phyloP scores from a whole-genome alignment of 2,797 vertebrate genomes.

The Crypturellus tataupa region DNA sequence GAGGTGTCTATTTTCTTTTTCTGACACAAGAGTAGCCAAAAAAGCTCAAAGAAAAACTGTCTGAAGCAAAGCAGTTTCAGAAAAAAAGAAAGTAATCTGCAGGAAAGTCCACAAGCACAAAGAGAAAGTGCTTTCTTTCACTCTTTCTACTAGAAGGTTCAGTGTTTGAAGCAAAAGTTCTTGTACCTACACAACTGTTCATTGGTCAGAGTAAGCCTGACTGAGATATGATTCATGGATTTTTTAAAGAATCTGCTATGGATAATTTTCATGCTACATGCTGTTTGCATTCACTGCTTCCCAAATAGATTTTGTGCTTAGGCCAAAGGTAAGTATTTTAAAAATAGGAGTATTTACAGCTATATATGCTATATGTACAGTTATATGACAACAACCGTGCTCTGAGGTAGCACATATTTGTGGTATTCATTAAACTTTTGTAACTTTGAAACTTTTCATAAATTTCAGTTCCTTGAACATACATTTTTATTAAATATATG shows the following conservation, averaged over 20 bases:
- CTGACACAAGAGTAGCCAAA: neutral
- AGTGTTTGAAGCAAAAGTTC: neutral
- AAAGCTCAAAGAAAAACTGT: neutral
- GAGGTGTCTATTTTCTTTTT: neutral
- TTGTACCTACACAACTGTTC: neutral
- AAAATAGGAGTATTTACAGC: neutral
- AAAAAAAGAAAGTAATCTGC: neutral
- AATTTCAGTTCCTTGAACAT: neutral
- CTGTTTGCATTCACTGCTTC: neutral
- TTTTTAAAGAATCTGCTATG: neutral
- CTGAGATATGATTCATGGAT: fast-evolving
- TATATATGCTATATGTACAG: no score
- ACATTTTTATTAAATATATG: no score
- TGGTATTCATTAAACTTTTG: neutral
- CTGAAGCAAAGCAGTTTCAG: neutral
- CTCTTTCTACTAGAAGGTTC: neutral
- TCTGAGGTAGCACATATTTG: neutral
- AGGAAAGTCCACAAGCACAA: neutral
- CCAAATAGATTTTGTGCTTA: neutral
- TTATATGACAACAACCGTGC: no score
- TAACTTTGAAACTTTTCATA: neutral
- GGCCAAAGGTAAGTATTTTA: neutral
- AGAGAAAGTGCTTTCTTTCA: neutral
- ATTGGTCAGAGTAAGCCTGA: neutral
- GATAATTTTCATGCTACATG: neutral